These are phyloP conservation scores for Dione vanillae DNA, from an alignment of 2,888 invertebrate genomes.

Conservation along the genomic window DNA sequence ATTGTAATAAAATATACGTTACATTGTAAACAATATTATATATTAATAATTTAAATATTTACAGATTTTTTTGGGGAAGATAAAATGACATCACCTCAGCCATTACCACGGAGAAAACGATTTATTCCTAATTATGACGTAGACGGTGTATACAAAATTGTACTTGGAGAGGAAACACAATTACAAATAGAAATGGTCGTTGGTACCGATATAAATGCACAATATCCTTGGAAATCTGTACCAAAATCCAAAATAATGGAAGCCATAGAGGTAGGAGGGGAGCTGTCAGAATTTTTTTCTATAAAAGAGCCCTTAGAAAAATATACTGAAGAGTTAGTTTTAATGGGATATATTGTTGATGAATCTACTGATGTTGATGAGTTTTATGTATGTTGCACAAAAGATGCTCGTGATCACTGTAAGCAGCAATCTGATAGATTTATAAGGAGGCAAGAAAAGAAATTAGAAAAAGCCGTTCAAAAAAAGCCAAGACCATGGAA, in stretches of 20 bases:
- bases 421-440: constrained; percentile 78
- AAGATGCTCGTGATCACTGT: constrained; percentile 81
- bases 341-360: constrained; percentile 88
- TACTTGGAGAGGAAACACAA: constrained; percentile 84
- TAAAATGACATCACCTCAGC: constrained; percentile 56
- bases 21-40: neutral
- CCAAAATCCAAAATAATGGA: constrained; percentile 86
- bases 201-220: constrained; percentile 88
- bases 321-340: constrained; percentile 71
- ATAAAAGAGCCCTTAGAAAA: constrained; percentile 69
- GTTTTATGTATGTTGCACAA: constrained; percentile 87
- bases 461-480: constrained; percentile 82
- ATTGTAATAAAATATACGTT: neutral
- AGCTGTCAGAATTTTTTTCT: constrained; percentile 73
- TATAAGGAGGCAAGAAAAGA: constrained; percentile 84
- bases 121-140: constrained; percentile 81
- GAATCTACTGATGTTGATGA: constrained; percentile 86
- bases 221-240: constrained; percentile 89
- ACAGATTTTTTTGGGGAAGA: constrained; percentile 55
- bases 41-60: constrained; percentile 43
- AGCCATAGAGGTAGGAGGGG: constrained; percentile 83
- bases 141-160: constrained; percentile 82
- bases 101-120: constrained; percentile 68
- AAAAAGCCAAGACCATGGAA: constrained; percentile 85
- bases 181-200: constrained; percentile 86